phyloP scores from a whole-genome alignment of 2,113 vertebrate genomes.

The Conger conger region DNA sequence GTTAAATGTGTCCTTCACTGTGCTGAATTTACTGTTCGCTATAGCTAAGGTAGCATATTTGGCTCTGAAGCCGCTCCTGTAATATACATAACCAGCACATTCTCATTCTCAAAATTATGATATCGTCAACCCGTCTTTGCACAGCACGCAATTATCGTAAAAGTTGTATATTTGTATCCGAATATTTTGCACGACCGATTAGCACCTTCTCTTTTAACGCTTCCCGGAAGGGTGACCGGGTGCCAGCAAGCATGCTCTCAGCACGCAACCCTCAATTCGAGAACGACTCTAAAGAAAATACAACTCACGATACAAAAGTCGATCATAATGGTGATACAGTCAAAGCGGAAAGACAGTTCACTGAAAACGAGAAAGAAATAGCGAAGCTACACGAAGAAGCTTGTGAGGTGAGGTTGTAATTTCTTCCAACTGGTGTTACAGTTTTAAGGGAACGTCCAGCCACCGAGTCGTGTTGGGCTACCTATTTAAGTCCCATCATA shows the following conservation, averaged over 20 bases:
- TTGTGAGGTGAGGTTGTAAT: slow-evolving; percentile 58
- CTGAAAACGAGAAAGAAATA: slow-evolving; percentile 54
- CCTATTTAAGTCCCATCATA: neutral
- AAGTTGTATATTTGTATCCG: neutral
- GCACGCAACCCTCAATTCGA: slow-evolving; percentile 17
- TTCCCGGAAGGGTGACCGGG: neutral
- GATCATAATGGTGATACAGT: neutral
- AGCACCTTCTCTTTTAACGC: slow-evolving; percentile 39
- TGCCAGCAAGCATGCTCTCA: neutral
- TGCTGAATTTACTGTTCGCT: neutral
- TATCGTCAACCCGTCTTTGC: neutral
- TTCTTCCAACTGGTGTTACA: slow-evolving; percentile 19
- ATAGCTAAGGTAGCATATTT: neutral
- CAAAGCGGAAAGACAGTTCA: slow-evolving; percentile 17
- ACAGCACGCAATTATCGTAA: neutral
- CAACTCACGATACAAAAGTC: neutral
- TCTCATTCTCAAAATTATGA: neutral
- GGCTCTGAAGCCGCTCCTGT: neutral
- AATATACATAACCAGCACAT: neutral
- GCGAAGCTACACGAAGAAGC: slow-evolving; percentile 56
- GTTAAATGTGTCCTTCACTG: neutral
- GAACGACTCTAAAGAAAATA: neutral
- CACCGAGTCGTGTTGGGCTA: neutral
- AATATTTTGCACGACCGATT: slow-evolving; percentile 25
- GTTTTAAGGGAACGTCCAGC: slow-evolving; percentile 17